phyloP scores from a whole-genome alignment of 2,113 vertebrate species.

The Spea bombifrons region DNA sequence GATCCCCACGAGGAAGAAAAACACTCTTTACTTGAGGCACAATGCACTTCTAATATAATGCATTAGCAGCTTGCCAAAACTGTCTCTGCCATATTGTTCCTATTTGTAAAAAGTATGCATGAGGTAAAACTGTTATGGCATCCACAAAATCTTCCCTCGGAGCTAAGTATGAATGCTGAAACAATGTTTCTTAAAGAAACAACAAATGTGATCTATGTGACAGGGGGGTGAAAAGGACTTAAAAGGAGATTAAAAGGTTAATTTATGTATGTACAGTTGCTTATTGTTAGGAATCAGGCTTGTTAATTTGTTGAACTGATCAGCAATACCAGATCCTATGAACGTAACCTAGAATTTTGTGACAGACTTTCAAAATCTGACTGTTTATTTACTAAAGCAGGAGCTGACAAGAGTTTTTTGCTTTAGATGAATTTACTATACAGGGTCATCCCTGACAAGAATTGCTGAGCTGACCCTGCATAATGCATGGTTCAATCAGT shows the following conservation, averaged over 20 bases:
- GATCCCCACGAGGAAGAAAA: slow-evolving; percentile 52
- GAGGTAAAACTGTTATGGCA: slow-evolving; percentile 40
- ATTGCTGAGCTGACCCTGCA: too few species aligned
- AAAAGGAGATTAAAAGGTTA: slow-evolving; percentile 16
- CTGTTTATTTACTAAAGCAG: too few species aligned
- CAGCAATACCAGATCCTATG: too few species aligned
- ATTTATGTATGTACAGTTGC: not conserved
- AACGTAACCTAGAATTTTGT: too few species aligned
- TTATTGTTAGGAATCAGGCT: too few species aligned
- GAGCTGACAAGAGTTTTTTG: too few species aligned
- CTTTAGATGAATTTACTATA: too few species aligned
- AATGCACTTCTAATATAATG: slow-evolving; percentile 50
- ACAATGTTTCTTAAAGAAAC: slow-evolving; percentile 23
- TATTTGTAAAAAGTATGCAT: slow-evolving; percentile 55
- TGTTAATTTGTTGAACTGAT: too few species aligned
- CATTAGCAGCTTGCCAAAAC: slow-evolving; percentile 55
- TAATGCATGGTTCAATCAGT: too few species aligned
- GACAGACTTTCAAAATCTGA: too few species aligned
- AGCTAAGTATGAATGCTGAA: slow-evolving; percentile 44
- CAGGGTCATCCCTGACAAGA: too few species aligned
- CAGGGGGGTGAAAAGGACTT: not conserved
- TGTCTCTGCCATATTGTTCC: slow-evolving; percentile 53
- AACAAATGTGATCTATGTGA: slow-evolving; percentile 40
- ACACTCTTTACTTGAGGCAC: slow-evolving; percentile 54
- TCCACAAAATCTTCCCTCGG: slow-evolving; percentile 47